A percentile compares a stretch with the other conserved stretches of the same genome.
Evolutionary conservation across 1,140 invertebrate genomes (phyloP).

Genomic region (Macrobrachium rosenbergii): DNA sequence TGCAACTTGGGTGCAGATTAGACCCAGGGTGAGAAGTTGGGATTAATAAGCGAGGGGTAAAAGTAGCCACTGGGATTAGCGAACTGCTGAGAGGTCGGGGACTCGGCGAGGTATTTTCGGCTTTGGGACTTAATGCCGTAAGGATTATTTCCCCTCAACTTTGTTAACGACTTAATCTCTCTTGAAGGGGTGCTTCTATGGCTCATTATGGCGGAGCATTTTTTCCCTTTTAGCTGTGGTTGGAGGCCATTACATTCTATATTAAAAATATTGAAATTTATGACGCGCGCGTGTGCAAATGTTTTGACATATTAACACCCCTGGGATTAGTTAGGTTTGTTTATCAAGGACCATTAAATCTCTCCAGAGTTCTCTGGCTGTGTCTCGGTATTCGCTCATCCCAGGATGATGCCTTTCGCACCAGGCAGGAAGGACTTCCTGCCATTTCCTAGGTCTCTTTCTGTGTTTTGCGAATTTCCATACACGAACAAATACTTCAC

Average conservation of each 20-base stretch:
- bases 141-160: constrained; percentile 29
- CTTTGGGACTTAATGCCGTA: constrained; percentile 2
- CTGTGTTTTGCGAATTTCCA: too few relatives aligned
- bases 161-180: constrained; percentile 40
- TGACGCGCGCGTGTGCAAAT: constrained; percentile 30
- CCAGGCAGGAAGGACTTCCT: too few relatives aligned
- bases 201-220: constrained; percentile 44
- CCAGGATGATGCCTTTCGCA: too few relatives aligned
- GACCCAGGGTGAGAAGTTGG: constrained; percentile 43
- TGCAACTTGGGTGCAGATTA: constrained; percentile 63
- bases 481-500: too few relatives aligned
- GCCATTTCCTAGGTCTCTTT: too few relatives aligned
- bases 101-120: constrained; percentile 8
- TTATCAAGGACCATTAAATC: too few relatives aligned
- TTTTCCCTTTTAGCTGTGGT: constrained; percentile 35
- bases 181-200: constrained; percentile 30
- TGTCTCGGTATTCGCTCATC: too few relatives aligned
- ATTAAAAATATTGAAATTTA: constrained; percentile 48
- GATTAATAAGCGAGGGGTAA: constrained; percentile 48
- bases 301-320: not conserved
- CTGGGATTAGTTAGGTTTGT: not conserved
- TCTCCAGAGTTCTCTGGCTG: too few relatives aligned
- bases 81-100: constrained; percentile 21
- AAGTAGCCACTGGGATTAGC: constrained; percentile 42
- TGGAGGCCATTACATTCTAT: constrained; percentile 57